These are phyloP conservation scores for Podarcis siculus DNA, from an alignment of 2,797 vertebrate species.

Conservation along the genomic window DNA sequence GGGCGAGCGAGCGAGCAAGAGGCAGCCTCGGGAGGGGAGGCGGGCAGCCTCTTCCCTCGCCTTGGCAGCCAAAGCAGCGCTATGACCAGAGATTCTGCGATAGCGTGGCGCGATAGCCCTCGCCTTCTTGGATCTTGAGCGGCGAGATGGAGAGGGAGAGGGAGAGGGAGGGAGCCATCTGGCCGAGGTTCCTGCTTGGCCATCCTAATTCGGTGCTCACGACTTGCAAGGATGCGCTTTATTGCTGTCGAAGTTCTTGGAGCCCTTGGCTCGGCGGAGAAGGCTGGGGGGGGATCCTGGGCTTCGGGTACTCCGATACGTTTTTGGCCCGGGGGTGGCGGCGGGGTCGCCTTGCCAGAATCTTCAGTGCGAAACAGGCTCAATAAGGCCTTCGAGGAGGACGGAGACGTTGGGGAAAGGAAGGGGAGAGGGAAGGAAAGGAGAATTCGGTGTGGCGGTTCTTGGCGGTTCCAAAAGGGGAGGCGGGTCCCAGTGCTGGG, in stretches of 20 bases:
- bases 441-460: too few relatives aligned
- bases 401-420: too few relatives aligned
- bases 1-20: neutral
- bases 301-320: neutral
- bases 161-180: neutral
- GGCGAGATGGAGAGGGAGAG: neutral
- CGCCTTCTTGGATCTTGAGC: neutral
- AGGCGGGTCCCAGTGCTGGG: neutral
- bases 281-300: neutral
- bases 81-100: rapidly evolving
- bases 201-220: neutral
- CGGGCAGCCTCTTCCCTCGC: neutral
- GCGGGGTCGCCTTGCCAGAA: neutral
- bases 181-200: neutral
- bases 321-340: neutral
- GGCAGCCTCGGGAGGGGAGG: neutral
- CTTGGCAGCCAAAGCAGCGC: neutral
- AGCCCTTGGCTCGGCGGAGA: neutral
- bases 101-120: neutral
- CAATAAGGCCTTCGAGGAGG: neutral
- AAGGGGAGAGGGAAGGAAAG: too few relatives aligned
- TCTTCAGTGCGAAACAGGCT: neutral
- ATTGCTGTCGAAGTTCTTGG: rapidly evolving
- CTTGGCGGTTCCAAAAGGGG: neutral
- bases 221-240: neutral